Base-by-base conservation (phyloP, 2,113 vertebrate genomes). In the Dipodomys spectabilis region DNA sequence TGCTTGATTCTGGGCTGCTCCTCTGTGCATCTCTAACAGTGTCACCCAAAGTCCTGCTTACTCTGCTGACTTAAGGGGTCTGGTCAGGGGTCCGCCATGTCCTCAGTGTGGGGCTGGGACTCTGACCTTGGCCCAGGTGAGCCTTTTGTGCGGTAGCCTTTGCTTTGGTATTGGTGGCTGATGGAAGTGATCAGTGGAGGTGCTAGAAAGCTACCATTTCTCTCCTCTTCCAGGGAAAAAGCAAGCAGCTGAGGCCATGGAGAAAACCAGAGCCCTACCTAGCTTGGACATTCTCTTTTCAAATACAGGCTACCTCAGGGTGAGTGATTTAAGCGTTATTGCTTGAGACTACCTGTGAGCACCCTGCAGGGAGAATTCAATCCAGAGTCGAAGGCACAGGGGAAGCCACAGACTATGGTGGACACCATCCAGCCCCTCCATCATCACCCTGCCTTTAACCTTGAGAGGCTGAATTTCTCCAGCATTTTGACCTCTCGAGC, bases 1-100 rank as follows among this genome's bases (percentile, higher is more conserved):
- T 39, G 2, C 39, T 69, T 53, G 30, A 6, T 10, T 18, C 13
- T 11, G 0, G 5, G 3, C 23, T 19, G 22, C 39, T 2, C 12
- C n/a, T 35, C 35, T 62, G 20, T 6, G 2, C 0, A n/a, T 6
- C 49, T 32, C 13, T 23, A 9, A 10, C 0, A 0, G 15, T 7
- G 22, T 72, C 30, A 32, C 23, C 27, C 10, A 23, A 65, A 8
- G 60, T 60, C 57, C 15, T 45, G n/a, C 23, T 82, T 49, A 10
- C 8, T 53, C 18, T 80, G 16, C 10, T 3, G 44, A n/a, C 15
- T 23, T 25, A 1, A 45, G 5, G 69, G n/a, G 62, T 74, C 10
- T 30, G 57, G 39, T 6, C 20, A 35, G 7, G 53, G 32, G 18
- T 67, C 39, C 6, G 13, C n/a, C 30, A n/a, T 13, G 13, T 19